Conservation (phyloP, 2,888 invertebrate species). For the Pedicia rivosa region DNA sequence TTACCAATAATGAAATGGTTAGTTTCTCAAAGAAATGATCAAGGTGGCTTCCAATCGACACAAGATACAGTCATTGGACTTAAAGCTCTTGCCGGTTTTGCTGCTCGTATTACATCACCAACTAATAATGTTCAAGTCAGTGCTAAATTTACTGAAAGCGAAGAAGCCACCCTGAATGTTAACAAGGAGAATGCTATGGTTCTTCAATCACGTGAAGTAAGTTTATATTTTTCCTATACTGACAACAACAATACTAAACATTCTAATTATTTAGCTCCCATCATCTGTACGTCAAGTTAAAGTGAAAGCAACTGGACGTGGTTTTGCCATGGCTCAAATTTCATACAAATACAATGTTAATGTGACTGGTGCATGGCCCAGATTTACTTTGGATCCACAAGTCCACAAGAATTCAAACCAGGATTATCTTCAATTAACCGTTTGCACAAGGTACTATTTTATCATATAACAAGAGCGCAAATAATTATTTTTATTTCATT, state of each 20-base stretch:
- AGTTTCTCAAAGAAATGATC: slow-evolving; percentile 43
- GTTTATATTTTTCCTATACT: slow-evolving; percentile 12
- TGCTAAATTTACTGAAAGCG: slow-evolving; percentile 28
- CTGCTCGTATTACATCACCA: slow-evolving; percentile 36
- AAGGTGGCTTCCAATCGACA: slow-evolving; percentile 60
- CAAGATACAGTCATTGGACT: slow-evolving; percentile 66
- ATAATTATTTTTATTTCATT: slow-evolving; percentile 14
- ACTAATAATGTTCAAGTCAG: slow-evolving; percentile 28
- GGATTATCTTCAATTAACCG: slow-evolving; percentile 60
- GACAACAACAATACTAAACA: not conserved
- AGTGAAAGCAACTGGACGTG: slow-evolving; percentile 62
- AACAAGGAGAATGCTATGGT: slow-evolving; percentile 64
- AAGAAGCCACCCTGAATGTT: slow-evolving; percentile 37
- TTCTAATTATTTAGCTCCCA: slow-evolving; percentile 16
- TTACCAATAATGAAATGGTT: slow-evolving; percentile 55
- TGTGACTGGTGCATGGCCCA: slow-evolving; percentile 74
- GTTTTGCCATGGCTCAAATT: slow-evolving; percentile 62
- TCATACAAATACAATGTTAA: slow-evolving; percentile 70
- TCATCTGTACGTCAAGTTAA: slow-evolving; percentile 41
- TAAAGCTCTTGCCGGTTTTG: slow-evolving; percentile 49
- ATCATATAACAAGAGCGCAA: not conserved
- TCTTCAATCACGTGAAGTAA: slow-evolving; percentile 62
- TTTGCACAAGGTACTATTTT: slow-evolving; percentile 53
- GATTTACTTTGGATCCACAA: slow-evolving; percentile 72
- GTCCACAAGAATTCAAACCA: slow-evolving; percentile 65